Conservation (phyloP, 2,113 vertebrate species). For the Tor tambroides region DNA sequence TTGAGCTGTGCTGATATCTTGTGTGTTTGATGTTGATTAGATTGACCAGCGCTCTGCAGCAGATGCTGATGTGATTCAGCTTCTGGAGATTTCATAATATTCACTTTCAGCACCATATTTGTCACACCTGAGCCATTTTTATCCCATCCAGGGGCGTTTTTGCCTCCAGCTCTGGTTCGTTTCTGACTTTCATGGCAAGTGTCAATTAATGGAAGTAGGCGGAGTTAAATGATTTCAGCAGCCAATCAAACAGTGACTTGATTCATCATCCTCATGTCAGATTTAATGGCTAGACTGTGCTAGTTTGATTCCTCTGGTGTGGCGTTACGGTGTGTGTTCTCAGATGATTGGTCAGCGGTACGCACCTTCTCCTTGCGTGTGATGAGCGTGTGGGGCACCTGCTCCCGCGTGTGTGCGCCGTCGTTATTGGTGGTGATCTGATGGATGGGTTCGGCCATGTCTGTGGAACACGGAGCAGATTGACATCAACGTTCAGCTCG, state of each 20-base stretch:
- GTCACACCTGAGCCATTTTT: neutral
- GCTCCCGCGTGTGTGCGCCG: conserved; percentile 76
- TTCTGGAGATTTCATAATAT: no score
- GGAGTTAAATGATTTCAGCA: neutral
- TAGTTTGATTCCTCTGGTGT: neutral
- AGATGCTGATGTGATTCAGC: no score
- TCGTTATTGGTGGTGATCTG: conserved; percentile 84
- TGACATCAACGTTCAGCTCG: neutral
- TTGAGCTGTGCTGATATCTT: neutral
- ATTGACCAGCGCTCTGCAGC: neutral
- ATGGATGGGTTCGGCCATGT: conserved; percentile 89
- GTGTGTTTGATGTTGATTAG: neutral
- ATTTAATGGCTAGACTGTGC: neutral
- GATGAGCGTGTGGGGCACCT: conserved; percentile 80
- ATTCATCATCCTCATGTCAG: neutral
- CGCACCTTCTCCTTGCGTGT: conserved; percentile 84
- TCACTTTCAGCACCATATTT: neutral
- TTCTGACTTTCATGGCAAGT: neutral
- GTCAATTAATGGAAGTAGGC: neutral
- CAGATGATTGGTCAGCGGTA: neutral
- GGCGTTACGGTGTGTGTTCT: neutral
- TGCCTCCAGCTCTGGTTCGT: neutral
- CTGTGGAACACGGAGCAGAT: conserved; percentile 66
- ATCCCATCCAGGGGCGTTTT: neutral
- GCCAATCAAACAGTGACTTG: neutral